Base-by-base conservation (phyloP, 2,797 vertebrate genomes). In the Galago senegalensis region DNA sequence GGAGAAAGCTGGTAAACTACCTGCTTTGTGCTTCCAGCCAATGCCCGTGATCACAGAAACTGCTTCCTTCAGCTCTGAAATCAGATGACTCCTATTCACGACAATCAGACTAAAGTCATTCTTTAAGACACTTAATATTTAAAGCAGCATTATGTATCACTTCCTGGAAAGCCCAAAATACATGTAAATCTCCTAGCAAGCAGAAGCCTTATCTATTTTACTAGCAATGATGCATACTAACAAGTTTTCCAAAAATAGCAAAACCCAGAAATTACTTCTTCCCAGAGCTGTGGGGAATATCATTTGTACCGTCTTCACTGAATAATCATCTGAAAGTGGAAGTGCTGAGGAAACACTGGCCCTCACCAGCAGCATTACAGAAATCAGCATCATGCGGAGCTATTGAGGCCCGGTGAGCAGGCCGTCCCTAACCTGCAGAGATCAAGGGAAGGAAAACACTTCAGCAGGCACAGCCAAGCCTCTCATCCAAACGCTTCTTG, bases 191-290 rank as follows among this genome's bases (percentile, higher is more conserved):
- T 81, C 92, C 69, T 37, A 89, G 37, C 83, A 92, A 85, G 70
- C 53, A 80, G 83, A 95, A 88, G 60, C 81, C 95, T 97, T 93
- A 97, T 94, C 93, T 97, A n/a, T 77, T 86, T 95, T 91, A 85
- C 91, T 85, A 97, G 94, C 63, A 83, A 73, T 27, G 37, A 95
- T 67, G 49, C 23, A 2, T 61, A 77, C 81, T 67, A 60, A 80
- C 67, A 87, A 92, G 61, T 65, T 96, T 89, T 94, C 94, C 94
- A 92, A 91, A 97, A 97, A 89, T 82, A 97, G 95, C 93, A 91
- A 94, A 86, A 61, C 9, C 3, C 63, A 95, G 82, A 92, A 92
- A 70, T 58, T 53, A 40, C 84, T 94, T 96, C 82, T 94, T 95
- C 92, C 95, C 94, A 89, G 61, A 91, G 49, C 77, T 31, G 1